Conservation (phyloP, 2,888 invertebrate species). For the Gortyna flavago region DNA sequence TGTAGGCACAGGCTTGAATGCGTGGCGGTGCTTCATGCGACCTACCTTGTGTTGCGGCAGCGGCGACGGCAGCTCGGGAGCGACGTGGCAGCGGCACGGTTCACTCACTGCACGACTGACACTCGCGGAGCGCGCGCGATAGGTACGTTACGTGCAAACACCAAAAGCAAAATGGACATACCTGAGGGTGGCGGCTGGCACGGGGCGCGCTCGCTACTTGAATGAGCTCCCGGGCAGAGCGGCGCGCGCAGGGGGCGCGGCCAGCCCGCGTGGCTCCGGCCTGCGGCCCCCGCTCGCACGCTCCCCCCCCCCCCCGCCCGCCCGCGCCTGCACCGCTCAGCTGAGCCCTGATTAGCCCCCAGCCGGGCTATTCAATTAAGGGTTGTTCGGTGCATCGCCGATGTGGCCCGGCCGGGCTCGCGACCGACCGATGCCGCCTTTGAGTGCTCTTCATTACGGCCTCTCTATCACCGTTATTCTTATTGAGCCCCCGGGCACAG, state of each 20-base stretch:
- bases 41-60: constrained; percentile 76
- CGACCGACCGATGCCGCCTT: constrained; percentile 75
- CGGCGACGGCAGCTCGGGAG: constrained; percentile 58
- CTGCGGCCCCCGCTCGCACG: constrained; percentile 68
- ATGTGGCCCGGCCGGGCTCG: constrained; percentile 73
- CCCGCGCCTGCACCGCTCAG: constrained; percentile 84
- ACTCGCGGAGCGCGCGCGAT: constrained; percentile 86
- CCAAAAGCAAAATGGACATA: constrained; percentile 90
- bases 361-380: constrained; percentile 89
- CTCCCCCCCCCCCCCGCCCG: constrained; percentile 65
- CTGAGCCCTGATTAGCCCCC: constrained; percentile 89
- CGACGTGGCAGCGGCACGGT: constrained; percentile 71
- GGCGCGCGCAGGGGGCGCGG: constrained; percentile 92
- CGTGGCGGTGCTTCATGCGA: constrained; percentile 81
- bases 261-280: constrained; percentile 90
- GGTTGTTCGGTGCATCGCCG: constrained; percentile 86
- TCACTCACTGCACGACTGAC: constrained; percentile 86
- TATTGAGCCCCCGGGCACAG: constrained; percentile 73
- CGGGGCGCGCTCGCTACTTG: constrained; percentile 89
- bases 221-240: constrained; percentile 88
- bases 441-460: constrained; percentile 84
- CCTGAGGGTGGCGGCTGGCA: constrained; percentile 89
- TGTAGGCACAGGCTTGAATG: constrained; percentile 68
- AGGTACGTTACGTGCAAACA: constrained; percentile 86
- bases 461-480: constrained; percentile 82